Conservation (phyloP, 2,888 invertebrate species). For the Agrotis clavis region DNA sequence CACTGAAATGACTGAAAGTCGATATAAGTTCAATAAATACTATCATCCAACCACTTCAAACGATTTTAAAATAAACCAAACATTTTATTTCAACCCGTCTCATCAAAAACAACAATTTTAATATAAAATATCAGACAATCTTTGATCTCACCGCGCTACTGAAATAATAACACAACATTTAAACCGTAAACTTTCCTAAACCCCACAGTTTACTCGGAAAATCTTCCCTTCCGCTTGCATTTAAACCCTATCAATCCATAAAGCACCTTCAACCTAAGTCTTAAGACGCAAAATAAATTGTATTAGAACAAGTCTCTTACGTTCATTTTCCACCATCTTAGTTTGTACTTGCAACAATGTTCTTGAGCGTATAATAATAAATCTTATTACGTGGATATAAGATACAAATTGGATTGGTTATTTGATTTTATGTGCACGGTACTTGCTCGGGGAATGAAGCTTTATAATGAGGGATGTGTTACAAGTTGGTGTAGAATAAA, state of each 20-base stretch:
- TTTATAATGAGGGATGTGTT: constrained; percentile 60
- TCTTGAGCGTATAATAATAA: constrained; percentile 44
- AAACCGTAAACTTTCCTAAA: constrained; percentile 42
- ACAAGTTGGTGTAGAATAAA: constrained; percentile 44
- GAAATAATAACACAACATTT: constrained; percentile 51
- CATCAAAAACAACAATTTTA: constrained; percentile 26
- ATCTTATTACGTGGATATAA: constrained; percentile 49
- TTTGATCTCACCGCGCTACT: constrained; percentile 34
- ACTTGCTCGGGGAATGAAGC: constrained; percentile 32
- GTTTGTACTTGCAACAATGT: constrained; percentile 47
- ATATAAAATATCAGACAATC: constrained; percentile 30
- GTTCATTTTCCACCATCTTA: constrained; percentile 30
- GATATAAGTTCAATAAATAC: neutral
- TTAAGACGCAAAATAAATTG: constrained; percentile 30
- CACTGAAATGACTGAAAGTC: neutral
- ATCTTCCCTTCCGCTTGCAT: constrained; percentile 31
- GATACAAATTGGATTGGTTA: constrained; percentile 57
- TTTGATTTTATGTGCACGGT: constrained; percentile 49
- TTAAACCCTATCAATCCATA: constrained; percentile 22
- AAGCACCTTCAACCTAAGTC: constrained; percentile 4
- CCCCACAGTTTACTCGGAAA: constrained; percentile 30
- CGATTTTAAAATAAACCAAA: constrained; percentile 1
- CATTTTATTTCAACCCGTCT: constrained; percentile 15
- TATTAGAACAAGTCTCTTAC: constrained; percentile 12
- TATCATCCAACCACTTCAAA: neutral